Percentiles rank a stretch among this genome's conserved stretches.
phyloP scores from a whole-genome alignment of 2,113 vertebrate species.

The Neodon shergylaensis region DNA sequence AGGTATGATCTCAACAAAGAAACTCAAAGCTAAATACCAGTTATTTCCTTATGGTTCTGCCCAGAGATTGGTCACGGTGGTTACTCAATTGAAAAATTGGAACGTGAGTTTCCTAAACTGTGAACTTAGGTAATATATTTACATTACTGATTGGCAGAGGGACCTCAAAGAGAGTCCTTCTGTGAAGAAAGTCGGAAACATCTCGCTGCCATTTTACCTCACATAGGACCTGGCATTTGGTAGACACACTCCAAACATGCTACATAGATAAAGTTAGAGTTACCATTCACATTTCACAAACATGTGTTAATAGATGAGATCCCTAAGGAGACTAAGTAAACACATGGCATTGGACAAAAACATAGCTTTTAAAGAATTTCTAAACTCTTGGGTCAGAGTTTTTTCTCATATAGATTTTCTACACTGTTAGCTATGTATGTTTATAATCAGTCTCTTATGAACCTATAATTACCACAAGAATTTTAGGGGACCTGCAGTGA shows the following conservation, averaged over 20 bases:
- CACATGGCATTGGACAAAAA: not conserved
- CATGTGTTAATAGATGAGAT: too few species aligned
- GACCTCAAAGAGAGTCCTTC: not conserved
- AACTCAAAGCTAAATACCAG: conserved; percentile 10
- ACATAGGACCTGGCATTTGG: not conserved
- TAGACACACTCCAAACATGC: too few species aligned
- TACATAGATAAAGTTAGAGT: not conserved
- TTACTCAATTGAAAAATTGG: conserved; percentile 63
- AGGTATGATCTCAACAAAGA: conserved; percentile 50
- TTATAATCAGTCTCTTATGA: not conserved
- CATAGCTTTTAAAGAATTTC: not conserved
- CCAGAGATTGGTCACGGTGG: conserved; percentile 29
- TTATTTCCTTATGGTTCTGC: conserved; percentile 59
- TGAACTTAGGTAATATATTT: conserved; percentile 59
- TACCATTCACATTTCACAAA: not conserved
- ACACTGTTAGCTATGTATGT: conserved; percentile 4
- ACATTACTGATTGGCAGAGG: conserved; percentile 11
- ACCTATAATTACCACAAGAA: not conserved
- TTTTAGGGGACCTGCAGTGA: not conserved
- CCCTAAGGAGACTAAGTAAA: not conserved
- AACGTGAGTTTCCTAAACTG: conserved; percentile 27
- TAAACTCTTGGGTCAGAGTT: not conserved
- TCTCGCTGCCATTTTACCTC: not conserved
- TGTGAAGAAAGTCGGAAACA: not conserved
- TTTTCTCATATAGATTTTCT: not conserved